phyloP scores from a whole-genome alignment of 2,113 vertebrate species.

The Trichomycterus rosablanca region DNA sequence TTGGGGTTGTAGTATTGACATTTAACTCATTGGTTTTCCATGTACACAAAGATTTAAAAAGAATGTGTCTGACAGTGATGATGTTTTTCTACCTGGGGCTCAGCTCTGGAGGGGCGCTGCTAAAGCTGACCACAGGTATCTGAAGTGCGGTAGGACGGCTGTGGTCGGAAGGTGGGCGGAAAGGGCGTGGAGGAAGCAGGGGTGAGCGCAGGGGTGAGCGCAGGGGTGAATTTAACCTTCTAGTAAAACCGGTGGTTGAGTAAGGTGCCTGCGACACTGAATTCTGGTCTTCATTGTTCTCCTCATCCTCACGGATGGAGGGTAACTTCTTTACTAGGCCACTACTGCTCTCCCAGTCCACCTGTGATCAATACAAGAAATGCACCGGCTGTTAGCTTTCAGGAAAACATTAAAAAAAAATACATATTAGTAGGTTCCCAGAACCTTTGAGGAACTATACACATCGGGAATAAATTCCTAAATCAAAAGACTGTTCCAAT shows the following conservation, averaged over 20 bases:
- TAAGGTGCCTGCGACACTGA: slow-evolving; percentile 53
- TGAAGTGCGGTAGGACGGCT: slow-evolving; percentile 66
- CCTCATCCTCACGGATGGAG: slow-evolving; percentile 74
- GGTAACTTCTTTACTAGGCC: slow-evolving; percentile 75
- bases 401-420: too few relatives aligned
- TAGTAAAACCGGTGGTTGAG: too few relatives aligned
- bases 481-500: too few relatives aligned
- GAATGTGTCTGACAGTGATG: not conserved
- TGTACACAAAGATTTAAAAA: too few relatives aligned
- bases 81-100: slow-evolving; percentile 65
- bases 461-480: too few relatives aligned
- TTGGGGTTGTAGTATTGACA: too few relatives aligned
- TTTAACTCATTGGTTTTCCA: too few relatives aligned
- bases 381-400: not conserved
- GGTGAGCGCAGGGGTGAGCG: slow-evolving; percentile 73
- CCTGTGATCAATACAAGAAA: slow-evolving; percentile 42
- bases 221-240: slow-evolving; percentile 67
- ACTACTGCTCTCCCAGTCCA: slow-evolving; percentile 74
- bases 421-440: too few relatives aligned
- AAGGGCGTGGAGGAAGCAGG: slow-evolving; percentile 63
- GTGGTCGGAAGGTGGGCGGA: slow-evolving; percentile 60
- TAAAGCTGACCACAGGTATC: slow-evolving; percentile 71
- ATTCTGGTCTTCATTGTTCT: slow-evolving; percentile 67
- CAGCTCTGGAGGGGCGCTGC: slow-evolving; percentile 62
- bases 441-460: too few relatives aligned